These are phyloP conservation scores for Bucco capensis DNA, from an alignment of 2,113 vertebrate species.

Conservation along the genomic window DNA sequence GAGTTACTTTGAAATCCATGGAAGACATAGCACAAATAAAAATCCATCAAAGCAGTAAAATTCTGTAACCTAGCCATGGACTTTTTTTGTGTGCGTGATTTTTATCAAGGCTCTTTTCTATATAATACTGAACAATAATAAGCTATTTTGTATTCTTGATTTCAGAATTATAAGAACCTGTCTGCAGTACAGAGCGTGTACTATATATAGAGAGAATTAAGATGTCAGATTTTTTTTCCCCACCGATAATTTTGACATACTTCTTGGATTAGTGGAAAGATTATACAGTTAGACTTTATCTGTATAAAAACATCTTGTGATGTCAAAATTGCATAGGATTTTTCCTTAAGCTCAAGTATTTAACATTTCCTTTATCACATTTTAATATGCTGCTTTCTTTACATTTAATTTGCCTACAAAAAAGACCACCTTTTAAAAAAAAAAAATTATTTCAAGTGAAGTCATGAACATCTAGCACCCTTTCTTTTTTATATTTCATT, in stretches of 20 bases:
- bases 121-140: not conserved
- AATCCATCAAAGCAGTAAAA: not conserved
- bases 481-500: not conserved
- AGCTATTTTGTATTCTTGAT: not conserved
- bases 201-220: not conserved
- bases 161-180: not conserved
- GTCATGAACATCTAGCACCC: not conserved
- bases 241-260: not conserved
- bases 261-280: not conserved
- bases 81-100: not conserved
- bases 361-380: not conserved
- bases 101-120: not conserved
- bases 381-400: not conserved
- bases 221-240: not conserved
- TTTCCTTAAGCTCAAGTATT: not conserved
- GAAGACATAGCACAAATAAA: not conserved
- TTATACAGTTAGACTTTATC: not conserved
- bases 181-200: not conserved
- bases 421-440: too few relatives aligned
- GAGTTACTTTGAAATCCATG: not conserved
- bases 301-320: not conserved
- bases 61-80: not conserved
- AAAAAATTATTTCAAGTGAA: too few relatives aligned
- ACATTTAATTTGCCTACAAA: too few relatives aligned
- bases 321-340: not conserved